Evolutionary conservation across 2,888 invertebrate genomes (phyloP).

Genomic region (Argyresthia goedartella): DNA sequence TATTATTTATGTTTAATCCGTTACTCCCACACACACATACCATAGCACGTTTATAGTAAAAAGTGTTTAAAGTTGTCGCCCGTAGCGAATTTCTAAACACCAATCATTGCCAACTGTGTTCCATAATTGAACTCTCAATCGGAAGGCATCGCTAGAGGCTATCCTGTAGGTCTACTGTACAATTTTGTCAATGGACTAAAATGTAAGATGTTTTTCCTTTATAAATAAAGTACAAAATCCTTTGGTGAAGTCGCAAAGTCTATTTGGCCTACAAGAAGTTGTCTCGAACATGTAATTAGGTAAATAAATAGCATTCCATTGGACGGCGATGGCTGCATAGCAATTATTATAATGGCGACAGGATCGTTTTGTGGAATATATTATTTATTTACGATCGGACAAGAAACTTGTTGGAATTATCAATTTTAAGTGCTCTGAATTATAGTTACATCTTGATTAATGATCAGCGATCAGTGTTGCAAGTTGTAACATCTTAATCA

Average conservation of each 20-base stretch:
- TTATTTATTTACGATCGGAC: conserved; percentile 4
- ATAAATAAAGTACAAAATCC: too few species aligned
- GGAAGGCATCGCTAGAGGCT: not conserved
- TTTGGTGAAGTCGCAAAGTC: too few species aligned
- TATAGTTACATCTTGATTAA: too few species aligned
- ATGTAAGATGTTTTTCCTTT: too few species aligned
- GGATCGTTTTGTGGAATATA: not conserved
- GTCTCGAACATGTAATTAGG: conserved; percentile 11
- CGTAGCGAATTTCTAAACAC: not conserved
- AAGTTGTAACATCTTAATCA: too few species aligned
- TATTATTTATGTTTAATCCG: too few species aligned
- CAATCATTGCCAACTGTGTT: not conserved
- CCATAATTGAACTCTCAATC: not conserved
- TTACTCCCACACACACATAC: too few species aligned
- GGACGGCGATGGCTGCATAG: not conserved
- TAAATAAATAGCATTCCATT: conserved; percentile 12
- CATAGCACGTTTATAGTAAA: too few species aligned
- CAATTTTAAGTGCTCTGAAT: not conserved
- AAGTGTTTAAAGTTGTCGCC: not conserved
- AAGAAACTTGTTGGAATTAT: not conserved
- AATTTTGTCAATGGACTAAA: not conserved
- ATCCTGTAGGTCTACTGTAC: not conserved
- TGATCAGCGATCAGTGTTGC: too few species aligned
- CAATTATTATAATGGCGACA: conserved; percentile 5
- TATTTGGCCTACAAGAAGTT: not conserved